Evolutionary conservation across 2,113 vertebrate species (phyloP).

Genomic region (Alosa alosa): DNA sequence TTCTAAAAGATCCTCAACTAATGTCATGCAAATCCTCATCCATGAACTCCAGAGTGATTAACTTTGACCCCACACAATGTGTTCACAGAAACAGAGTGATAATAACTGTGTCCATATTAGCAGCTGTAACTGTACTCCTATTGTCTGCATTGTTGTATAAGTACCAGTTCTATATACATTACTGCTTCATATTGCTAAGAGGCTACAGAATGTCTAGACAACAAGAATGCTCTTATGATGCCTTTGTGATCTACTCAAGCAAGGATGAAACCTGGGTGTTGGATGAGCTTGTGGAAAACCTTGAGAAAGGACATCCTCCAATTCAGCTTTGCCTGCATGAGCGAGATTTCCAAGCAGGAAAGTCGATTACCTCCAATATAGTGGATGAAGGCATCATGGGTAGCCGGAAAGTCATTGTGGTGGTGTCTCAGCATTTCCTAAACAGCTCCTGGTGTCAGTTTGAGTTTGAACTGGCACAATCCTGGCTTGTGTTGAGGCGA

Average conservation of each 20-base stretch:
- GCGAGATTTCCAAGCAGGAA: slow-evolving; percentile 42
- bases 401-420: slow-evolving; percentile 43
- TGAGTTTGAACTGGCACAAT: slow-evolving; percentile 51
- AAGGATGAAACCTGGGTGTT: slow-evolving; percentile 49
- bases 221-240: slow-evolving; percentile 44
- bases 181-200: slow-evolving; percentile 37
- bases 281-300: slow-evolving; percentile 48
- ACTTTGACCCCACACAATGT: slow-evolving; percentile 40
- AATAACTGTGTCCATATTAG: slow-evolving; percentile 9
- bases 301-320: slow-evolving; percentile 43
- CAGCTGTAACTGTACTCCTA: not conserved
- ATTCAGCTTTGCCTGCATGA: slow-evolving; percentile 49
- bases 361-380: slow-evolving; percentile 51
- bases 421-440: slow-evolving; percentile 44
- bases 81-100: slow-evolving; percentile 19
- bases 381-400: slow-evolving; percentile 51
- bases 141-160: slow-evolving; percentile 32
- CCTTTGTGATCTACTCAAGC: slow-evolving; percentile 52
- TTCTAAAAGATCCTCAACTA: slow-evolving; percentile 20
- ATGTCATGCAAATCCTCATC: slow-evolving; percentile 32
- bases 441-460: slow-evolving; percentile 46
- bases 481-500: slow-evolving; percentile 37
- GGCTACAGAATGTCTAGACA: slow-evolving; percentile 33
- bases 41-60: slow-evolving; percentile 6
- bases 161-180: slow-evolving; percentile 42